Conservation (phyloP, 2,113 vertebrate species). For the Pelusios castaneus region DNA sequence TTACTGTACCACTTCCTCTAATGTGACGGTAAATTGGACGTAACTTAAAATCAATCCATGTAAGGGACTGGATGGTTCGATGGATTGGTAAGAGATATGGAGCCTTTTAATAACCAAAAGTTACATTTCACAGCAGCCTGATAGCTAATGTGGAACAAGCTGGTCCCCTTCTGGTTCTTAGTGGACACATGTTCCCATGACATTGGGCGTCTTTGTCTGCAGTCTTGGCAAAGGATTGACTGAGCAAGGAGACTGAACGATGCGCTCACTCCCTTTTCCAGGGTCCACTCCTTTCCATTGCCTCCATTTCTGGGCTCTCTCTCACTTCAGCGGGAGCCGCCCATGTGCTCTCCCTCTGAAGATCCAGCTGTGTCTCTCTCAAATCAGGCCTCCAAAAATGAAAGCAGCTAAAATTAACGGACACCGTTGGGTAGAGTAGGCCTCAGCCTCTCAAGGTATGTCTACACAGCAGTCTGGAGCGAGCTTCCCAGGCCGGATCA, state of each 20-base stretch:
- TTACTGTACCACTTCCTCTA: slow-evolving; percentile 54
- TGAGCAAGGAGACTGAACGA: neutral
- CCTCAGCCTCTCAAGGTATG: neutral
- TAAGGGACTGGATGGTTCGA: neutral
- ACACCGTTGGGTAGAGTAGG: neutral
- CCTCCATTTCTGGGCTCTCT: neutral
- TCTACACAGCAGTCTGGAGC: neutral
- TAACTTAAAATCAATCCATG: slow-evolving; percentile 17
- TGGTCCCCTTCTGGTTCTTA: neutral
- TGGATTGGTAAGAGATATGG: neutral
- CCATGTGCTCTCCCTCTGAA: neutral
- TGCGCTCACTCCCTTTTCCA: neutral
- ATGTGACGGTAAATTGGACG: slow-evolving; percentile 23
- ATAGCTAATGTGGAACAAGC: neutral
- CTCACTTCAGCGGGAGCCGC: neutral
- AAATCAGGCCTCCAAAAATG: neutral
- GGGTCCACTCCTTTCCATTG: neutral
- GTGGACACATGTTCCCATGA: neutral
- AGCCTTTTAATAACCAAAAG: neutral
- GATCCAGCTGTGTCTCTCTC: neutral
- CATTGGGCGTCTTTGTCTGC: neutral
- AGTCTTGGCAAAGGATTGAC: neutral
- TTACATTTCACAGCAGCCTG: neutral
- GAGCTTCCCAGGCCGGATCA: too few relatives aligned
- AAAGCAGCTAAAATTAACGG: neutral